Conservation (phyloP, 2,797 vertebrate genomes). For the Rhinoraja longicauda region DNA sequence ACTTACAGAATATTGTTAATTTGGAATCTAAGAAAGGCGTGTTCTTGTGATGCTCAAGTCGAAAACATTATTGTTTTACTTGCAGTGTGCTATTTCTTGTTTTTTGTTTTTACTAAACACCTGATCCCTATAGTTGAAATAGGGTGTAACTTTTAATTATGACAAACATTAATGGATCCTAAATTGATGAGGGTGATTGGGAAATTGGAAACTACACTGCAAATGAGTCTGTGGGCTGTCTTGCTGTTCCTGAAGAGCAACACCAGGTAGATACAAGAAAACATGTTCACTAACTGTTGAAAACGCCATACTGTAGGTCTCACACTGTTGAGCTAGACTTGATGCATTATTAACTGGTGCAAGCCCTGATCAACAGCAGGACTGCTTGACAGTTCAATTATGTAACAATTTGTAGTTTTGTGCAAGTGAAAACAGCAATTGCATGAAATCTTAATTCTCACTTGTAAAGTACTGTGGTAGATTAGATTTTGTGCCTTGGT, state of each 20-base stretch:
- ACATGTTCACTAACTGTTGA: slow-evolving; percentile 16
- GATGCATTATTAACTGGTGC: slow-evolving; percentile 64
- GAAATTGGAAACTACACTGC: slow-evolving; percentile 47
- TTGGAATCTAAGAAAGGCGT: neutral
- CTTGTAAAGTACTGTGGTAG: neutral
- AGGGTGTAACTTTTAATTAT: slow-evolving; percentile 66
- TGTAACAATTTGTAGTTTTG: slow-evolving; percentile 47
- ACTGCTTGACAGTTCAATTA: slow-evolving; percentile 68
- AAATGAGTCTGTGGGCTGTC: slow-evolving; percentile 76
- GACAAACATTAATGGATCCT: slow-evolving; percentile 54
- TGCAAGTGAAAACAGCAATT: slow-evolving; percentile 57
- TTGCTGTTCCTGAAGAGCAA: slow-evolving; percentile 88
- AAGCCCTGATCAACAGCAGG: slow-evolving; percentile 89
- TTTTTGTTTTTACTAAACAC: slow-evolving; percentile 49
- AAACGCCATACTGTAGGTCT: neutral
- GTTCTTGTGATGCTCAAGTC: neutral
- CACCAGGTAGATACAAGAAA: slow-evolving; percentile 64
- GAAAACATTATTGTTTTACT: slow-evolving; percentile 33
- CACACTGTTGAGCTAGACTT: neutral
- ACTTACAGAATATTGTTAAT: slow-evolving; percentile 34
- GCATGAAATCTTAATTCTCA: slow-evolving; percentile 70
- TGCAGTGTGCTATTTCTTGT: slow-evolving; percentile 45
- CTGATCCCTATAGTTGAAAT: slow-evolving; percentile 96
- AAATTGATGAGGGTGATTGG: slow-evolving; percentile 64
- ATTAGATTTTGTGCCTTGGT: slow-evolving; percentile 40